Percentiles rank a stretch among this genome's conserved stretches.
phyloP scores from a whole-genome alignment of 2,113 vertebrate species.

The Bombycilla garrulus region DNA sequence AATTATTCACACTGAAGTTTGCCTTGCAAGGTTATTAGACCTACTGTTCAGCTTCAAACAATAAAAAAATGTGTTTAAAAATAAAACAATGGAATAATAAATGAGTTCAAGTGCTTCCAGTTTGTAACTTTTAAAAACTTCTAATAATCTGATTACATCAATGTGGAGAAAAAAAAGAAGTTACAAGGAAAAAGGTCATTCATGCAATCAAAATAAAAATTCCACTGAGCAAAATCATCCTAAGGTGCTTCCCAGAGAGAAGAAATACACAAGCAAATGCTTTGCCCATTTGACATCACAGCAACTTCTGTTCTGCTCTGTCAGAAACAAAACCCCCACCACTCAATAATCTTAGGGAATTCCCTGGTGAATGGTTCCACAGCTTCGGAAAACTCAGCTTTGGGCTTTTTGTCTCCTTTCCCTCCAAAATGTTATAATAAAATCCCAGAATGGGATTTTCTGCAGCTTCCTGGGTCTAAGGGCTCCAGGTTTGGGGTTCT shows the following conservation, averaged over 20 bases:
- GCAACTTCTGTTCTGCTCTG: not conserved
- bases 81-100: not conserved
- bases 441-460: not conserved
- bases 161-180: not conserved
- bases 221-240: not conserved
- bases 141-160: not conserved
- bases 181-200: not conserved
- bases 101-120: not conserved
- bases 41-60: not conserved
- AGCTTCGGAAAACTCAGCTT: not conserved
- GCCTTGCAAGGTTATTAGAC: not conserved
- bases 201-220: not conserved
- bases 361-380: not conserved
- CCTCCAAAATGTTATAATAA: not conserved
- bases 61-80: not conserved
- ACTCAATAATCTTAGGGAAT: not conserved
- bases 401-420: not conserved
- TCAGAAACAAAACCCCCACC: not conserved
- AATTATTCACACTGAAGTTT: not conserved
- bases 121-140: not conserved
- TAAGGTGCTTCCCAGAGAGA: not conserved
- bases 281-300: not conserved
- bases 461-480: constrained; percentile 31
- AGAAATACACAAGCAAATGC: not conserved
- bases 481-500: constrained; percentile 36